Evolutionary conservation across 1,140 invertebrate genomes (phyloP).

Genomic region (Sitodiplosis mosellana): DNA sequence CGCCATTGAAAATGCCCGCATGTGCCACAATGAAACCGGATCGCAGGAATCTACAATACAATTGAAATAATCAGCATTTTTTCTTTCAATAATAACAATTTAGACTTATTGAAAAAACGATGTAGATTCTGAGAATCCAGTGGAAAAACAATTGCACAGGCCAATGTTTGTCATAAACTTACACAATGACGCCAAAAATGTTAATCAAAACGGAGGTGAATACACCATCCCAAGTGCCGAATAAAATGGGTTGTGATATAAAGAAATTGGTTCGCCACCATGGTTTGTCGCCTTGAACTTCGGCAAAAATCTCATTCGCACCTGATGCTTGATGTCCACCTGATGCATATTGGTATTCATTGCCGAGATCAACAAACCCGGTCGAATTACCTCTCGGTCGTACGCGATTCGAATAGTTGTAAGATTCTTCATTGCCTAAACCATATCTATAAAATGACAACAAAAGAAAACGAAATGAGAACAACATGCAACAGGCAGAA

Average conservation of each 20-base stretch:
- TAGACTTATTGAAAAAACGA: too few relatives aligned
- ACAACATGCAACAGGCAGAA: too few relatives aligned
- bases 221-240: slow-evolving; percentile 96
- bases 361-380: slow-evolving; percentile 49
- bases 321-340: slow-evolving; percentile 66
- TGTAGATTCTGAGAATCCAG: too few relatives aligned
- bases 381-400: slow-evolving; percentile 32
- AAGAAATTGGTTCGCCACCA: slow-evolving; percentile 83
- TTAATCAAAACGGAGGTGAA: slow-evolving; percentile 72
- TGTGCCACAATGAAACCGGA: slow-evolving; percentile 95
- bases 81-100: too few relatives aligned
- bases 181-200: slow-evolving; percentile 89
- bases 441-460: slow-evolving; percentile 12
- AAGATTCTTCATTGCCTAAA: slow-evolving; percentile 21
- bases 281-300: slow-evolving; percentile 48
- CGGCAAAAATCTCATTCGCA: slow-evolving; percentile 72
- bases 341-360: slow-evolving; percentile 49
- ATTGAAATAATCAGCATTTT: too few relatives aligned
- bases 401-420: slow-evolving; percentile 14
- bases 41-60: slow-evolving; percentile 50
- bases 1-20: slow-evolving; percentile 74
- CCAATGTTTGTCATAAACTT: too few relatives aligned
- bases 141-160: too few relatives aligned
- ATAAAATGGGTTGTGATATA: slow-evolving; percentile 80
- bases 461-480: too few relatives aligned